A percentile compares a stretch with the other conserved stretches of the same genome.
Evolutionary conservation across 2,797 vertebrate species (phyloP).

Genomic region (Adelosebastes latens): DNA sequence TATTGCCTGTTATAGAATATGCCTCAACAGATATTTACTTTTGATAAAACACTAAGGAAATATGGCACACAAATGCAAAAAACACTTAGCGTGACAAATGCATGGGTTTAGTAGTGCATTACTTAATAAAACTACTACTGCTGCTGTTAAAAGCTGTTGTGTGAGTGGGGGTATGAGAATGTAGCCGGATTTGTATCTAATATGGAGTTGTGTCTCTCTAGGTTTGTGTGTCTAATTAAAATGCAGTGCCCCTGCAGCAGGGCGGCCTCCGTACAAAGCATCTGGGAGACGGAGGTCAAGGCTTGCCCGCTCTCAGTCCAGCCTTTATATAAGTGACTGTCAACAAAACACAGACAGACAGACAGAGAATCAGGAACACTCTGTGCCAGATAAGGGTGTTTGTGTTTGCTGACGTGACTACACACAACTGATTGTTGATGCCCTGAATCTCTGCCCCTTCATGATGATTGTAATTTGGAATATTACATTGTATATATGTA

Average conservation of each 20-base stretch:
- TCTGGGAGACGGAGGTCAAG: slow-evolving; percentile 57
- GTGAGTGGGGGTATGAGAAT: neutral
- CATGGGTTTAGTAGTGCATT: neutral
- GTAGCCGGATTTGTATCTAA: neutral
- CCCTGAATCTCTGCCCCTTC: neutral
- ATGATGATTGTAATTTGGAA: neutral
- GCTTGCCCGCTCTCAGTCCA: slow-evolving; percentile 32
- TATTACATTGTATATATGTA: neutral
- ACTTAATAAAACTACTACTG: neutral
- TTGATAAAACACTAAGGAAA: neutral
- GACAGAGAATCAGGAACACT: slow-evolving; percentile 42
- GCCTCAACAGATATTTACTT: neutral
- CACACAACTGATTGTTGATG: neutral
- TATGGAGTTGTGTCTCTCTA: slow-evolving; percentile 19
- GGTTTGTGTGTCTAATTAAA: slow-evolving; percentile 53
- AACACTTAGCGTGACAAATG: neutral
- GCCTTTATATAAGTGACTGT: slow-evolving; percentile 52
- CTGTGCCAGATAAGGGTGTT: slow-evolving; percentile 32
- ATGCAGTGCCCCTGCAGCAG: slow-evolving; percentile 58
- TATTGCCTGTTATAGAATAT: neutral
- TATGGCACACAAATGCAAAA: neutral
- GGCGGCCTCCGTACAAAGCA: slow-evolving; percentile 33
- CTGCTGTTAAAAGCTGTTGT: neutral
- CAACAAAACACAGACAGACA: slow-evolving; percentile 41
- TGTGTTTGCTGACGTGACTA: slow-evolving; percentile 21